Conservation (phyloP, 64 coral and sea anemone species). For the Catalaphyllia jardinei region DNA sequence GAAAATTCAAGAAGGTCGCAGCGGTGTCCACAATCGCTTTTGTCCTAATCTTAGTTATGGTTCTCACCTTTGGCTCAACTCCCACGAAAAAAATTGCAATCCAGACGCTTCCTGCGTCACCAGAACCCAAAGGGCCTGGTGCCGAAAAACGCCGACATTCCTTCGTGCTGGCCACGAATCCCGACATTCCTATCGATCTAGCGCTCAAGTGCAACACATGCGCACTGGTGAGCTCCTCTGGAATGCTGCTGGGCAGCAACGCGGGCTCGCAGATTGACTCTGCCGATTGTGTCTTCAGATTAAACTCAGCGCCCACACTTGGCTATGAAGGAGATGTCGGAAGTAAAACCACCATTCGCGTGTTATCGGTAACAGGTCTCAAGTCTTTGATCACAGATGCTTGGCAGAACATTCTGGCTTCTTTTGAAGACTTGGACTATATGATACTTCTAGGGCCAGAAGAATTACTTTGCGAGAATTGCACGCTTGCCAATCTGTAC, state of each 20-base stretch:
- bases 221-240: constrained; percentile 61
- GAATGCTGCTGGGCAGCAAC: constrained; percentile 65
- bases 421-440: constrained; percentile 43
- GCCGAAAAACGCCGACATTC: background rate
- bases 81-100: background rate
- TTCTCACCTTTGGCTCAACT: constrained; percentile 32
- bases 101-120: background rate
- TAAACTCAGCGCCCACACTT: constrained; percentile 54
- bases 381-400: constrained; percentile 46
- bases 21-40: constrained; percentile 40
- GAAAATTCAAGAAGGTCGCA: constrained; percentile 61
- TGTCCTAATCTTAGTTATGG: constrained; percentile 43
- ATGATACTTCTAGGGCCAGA: constrained; percentile 25
- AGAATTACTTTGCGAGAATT: constrained; percentile 43
- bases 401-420: constrained; percentile 33
- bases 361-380: constrained; percentile 30
- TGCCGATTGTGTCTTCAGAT: constrained; percentile 55
- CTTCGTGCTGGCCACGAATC: constrained; percentile 61
- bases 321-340: constrained; percentile 63
- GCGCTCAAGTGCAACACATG: constrained; percentile 54
- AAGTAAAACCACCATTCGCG: constrained; percentile 51
- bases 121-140: background rate
- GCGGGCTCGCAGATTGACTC: constrained; percentile 74
- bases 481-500: constrained; percentile 60
- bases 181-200: constrained; percentile 41